Evolutionary conservation across 2,888 invertebrate genomes (phyloP), one percentile per base, ranked within the genome.

Genomic region (Ochropleura leucogaster): DNA sequence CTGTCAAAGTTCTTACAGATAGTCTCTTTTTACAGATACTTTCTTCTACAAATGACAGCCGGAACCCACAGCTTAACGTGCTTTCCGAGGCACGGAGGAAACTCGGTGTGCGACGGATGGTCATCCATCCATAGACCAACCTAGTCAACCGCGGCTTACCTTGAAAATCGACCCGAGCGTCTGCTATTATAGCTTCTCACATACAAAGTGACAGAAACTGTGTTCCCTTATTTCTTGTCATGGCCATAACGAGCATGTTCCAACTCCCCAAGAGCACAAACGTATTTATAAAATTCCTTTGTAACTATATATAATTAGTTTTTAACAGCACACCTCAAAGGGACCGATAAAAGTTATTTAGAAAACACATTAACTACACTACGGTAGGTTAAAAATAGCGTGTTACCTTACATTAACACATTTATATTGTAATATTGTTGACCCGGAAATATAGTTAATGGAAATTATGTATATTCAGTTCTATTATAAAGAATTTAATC

Each of bases 391-490:
- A 72, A 51, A 30, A 78, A 66, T 87, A 20, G 80, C 85, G 86
- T 87, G 87, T 71, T 46, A 7, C 6, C 16, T 75, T 72, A 81
- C 80, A 87, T 85, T 83, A 87, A 82, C 82, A 83, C 76, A 75
- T 79, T 85, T 68, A 78, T 73, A 75, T 80, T 71, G 75, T 74
- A 44, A 44, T 73, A 72, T 63, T 79, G 76, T 49, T 63, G 65
- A 59, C 53, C 40, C 49, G 65, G 63, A 74, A 74, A 16, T 57
- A 9, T 40, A 18, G 30, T 16, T 47, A 18, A 46, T 53, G 63
- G 57, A 75, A 63, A 51, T 72, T 30, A 66, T 67, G 62, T 64
- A 74, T 68, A 51, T 72, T 49, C 60, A 20, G 51, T 70, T 53
- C 3, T 40, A 12, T 59, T 67, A 44, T 30, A 60, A 53, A 4